phyloP scores from a whole-genome alignment of 2,888 invertebrate species.

The Leptinotarsa haldemani region DNA sequence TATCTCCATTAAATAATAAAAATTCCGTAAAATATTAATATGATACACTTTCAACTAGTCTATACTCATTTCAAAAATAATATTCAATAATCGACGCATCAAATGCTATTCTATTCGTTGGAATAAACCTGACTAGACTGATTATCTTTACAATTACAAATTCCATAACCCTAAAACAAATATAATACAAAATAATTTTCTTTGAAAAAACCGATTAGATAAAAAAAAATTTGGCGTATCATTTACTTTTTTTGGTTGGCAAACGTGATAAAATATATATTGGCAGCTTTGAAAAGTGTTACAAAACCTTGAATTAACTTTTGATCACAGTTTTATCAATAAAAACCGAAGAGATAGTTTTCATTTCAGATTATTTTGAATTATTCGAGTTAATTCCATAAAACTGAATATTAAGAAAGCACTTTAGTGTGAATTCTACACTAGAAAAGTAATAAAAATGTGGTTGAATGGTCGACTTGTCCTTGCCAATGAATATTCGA shows the following conservation, averaged over 20 bases:
- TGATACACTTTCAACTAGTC: conserved; percentile 55
- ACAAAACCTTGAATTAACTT: conserved; percentile 15
- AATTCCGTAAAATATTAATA: conserved; percentile 42
- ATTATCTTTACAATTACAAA: conserved; percentile 23
- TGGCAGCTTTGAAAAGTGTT: background rate
- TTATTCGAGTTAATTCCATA: too few species aligned
- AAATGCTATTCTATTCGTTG: conserved; percentile 56
- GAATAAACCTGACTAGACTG: conserved; percentile 63
- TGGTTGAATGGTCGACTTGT: too few species aligned
- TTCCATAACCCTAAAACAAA: conserved; percentile 16
- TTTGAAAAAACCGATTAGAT: background rate
- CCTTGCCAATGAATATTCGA: too few species aligned
- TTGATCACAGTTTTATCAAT: too few species aligned
- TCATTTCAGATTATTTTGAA: too few species aligned
- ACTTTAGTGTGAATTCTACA: too few species aligned
- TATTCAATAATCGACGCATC: conserved; percentile 40
- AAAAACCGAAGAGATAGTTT: too few species aligned
- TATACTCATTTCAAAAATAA: conserved; percentile 51
- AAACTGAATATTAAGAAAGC: too few species aligned
- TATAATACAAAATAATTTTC: conserved; percentile 5
- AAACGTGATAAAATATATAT: background rate
- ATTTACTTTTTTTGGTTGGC: background rate
- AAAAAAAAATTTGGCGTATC: background rate
- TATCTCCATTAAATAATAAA: conserved; percentile 35
- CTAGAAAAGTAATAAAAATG: too few species aligned